Evolutionary conservation across 2,113 vertebrate genomes (phyloP).

Genomic region (Alligator mississippiensis): DNA sequence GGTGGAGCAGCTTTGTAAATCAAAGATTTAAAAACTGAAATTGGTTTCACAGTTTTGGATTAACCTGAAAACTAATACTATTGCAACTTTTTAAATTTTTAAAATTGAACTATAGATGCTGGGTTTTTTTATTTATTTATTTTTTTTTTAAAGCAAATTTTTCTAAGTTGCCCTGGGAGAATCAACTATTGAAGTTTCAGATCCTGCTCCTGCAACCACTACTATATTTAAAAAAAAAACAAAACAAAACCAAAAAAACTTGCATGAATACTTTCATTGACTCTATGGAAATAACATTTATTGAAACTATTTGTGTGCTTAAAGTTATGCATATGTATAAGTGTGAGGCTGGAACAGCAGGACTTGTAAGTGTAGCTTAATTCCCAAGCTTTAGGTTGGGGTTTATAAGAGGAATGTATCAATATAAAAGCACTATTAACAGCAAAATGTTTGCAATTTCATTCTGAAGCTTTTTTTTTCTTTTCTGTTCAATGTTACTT

Average conservation of each 20-base stretch:
- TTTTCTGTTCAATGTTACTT: neutral
- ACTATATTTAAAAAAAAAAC: neutral
- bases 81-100: neutral
- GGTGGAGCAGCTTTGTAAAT: neutral
- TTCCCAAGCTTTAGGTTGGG: too few species aligned
- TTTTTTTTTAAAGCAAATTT: neutral
- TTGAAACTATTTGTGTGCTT: neutral
- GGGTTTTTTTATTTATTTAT: neutral
- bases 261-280: neutral
- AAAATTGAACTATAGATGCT: neutral
- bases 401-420: neutral
- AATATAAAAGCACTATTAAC: neutral
- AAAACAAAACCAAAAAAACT: neutral
- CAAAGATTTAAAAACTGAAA: neutral
- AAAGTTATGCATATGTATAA: neutral
- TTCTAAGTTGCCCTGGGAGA: neutral
- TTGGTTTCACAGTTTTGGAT: neutral
- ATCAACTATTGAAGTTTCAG: neutral
- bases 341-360: neutral
- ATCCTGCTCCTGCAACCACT: neutral
- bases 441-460: neutral
- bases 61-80: neutral
- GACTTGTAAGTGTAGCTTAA: too few species aligned
- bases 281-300: neutral
- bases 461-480: neutral